These are phyloP conservation scores for Drosophila anomalipes DNA, from an alignment of 2,888 invertebrate species.

Conservation along the genomic window DNA sequence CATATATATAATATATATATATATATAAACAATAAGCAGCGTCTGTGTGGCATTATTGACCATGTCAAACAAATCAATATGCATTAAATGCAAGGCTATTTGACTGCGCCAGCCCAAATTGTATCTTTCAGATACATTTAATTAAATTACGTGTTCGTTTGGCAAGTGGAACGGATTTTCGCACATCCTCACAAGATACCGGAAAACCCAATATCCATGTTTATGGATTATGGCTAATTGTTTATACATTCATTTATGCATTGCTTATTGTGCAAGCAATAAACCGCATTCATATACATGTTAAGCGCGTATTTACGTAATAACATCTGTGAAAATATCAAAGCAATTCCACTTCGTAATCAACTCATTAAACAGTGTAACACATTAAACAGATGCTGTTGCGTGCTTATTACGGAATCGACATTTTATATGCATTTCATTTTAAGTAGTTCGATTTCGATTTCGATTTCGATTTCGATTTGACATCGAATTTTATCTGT, in stretches of 20 bases:
- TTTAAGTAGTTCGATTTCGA: not conserved
- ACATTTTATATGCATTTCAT: not conserved
- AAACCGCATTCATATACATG: slow-evolving; percentile 1
- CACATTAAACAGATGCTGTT: slow-evolving; percentile 19
- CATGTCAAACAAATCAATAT: slow-evolving; percentile 57
- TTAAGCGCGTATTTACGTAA: slow-evolving; percentile 13
- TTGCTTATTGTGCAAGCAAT: slow-evolving; percentile 30
- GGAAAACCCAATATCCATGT: slow-evolving; percentile 23
- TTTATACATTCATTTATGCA: slow-evolving; percentile 46
- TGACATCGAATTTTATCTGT: not conserved
- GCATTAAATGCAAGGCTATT: slow-evolving; percentile 52
- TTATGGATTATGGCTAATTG: slow-evolving; percentile 28
- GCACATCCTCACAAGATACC: slow-evolving; percentile 2
- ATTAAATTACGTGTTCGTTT: slow-evolving; percentile 34
- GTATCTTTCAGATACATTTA: slow-evolving; percentile 19
- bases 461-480: no score
- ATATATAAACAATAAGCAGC: slow-evolving; percentile 23
- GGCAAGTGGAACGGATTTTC: slow-evolving; percentile 22
- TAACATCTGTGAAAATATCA: slow-evolving; percentile 29
- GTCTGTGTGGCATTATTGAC: slow-evolving; percentile 23
- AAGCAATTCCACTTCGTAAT: slow-evolving; percentile 9
- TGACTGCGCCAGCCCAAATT: slow-evolving; percentile 17
- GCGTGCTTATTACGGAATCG: not conserved
- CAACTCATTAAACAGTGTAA: slow-evolving; percentile 18
- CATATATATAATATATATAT: not conserved